These are phyloP conservation scores for Corynorhinus townsendii DNA, from an alignment of 2,113 vertebrate genomes.

Conservation along the genomic window DNA sequence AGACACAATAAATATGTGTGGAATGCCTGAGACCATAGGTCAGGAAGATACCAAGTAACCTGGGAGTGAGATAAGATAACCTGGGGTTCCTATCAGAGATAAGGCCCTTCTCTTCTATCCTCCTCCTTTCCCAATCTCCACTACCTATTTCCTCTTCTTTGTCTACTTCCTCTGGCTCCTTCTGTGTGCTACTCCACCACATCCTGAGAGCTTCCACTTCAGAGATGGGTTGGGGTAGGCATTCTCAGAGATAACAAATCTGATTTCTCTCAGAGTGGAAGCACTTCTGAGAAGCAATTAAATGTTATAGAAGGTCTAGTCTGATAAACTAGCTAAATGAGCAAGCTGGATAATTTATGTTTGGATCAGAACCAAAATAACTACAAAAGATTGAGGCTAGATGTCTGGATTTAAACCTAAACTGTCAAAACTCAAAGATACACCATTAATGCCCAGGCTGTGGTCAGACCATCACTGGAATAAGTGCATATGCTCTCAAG, in stretches of 20 bases:
- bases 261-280: neutral
- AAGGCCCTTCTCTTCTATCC: neutral
- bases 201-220: neutral
- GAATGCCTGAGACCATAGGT: neutral
- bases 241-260: neutral
- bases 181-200: neutral
- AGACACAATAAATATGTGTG: neutral
- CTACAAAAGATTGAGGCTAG: neutral
- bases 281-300: slow-evolving; percentile 7
- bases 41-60: neutral
- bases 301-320: neutral
- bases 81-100: neutral
- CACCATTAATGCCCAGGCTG: neutral
- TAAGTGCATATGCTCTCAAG: neutral
- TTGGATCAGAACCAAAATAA: neutral
- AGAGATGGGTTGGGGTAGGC: neutral
- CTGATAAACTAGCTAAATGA: neutral
- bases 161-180: neutral
- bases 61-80: fast-evolving
- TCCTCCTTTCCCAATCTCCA: neutral
- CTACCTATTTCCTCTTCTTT: neutral
- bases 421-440: neutral
- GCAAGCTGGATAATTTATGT: neutral
- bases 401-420: neutral
- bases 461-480: neutral